Base-by-base conservation (phyloP, 1,140 invertebrate species). In the Nautilus pompilius region DNA sequence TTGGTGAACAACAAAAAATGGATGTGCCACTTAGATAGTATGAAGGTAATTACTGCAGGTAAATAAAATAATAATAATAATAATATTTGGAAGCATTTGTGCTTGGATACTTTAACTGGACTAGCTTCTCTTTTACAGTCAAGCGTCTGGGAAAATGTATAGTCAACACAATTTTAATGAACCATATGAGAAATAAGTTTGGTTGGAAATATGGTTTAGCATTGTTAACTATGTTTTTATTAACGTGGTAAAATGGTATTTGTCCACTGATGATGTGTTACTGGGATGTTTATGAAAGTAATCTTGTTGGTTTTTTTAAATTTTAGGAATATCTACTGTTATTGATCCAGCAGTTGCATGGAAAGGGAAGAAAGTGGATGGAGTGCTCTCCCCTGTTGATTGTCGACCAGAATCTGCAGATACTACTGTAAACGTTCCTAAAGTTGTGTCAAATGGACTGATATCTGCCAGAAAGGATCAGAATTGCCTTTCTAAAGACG, bases 311-410 rank as follows among this genome's bases (percentile, higher is more conserved):
- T 48, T 49, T 26, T 46, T 60, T 64, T 46, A 30, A 32, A 6
- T 63, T 63, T 34, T 45, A 70, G 68, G 65, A 55, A 29, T 66
- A 34, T 60, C 63, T 17, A 32, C 46, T 41, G 54, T 51, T 32
- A 28, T 49, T 26, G 57, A 26, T 45, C 13, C 4, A 30, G 15
- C 24, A 28, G 13, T 6, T 63, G 10, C 61, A 58, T 22, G 62
- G 66, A 36, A 58, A 58, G 33, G 55, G 55, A 22, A 36, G 8
- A n/a, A 53, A 28, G 49, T 24, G 17, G 24, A 53, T 17, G 15
- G 49, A 6, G 29, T 28, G 6, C 29, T 28, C 4, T 28, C 15
- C 17, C 15, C 49, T 53, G 5, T 28, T 28, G 49, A 53, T 26
- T 24, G 49, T 28, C n/a, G 49, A 53, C 49, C 49, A 24, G 49